Percentiles rank a stretch among this genome's conserved stretches.
Evolutionary conservation across 2,113 vertebrate species (phyloP).

Genomic region (Haliaeetus leucogaster): DNA sequence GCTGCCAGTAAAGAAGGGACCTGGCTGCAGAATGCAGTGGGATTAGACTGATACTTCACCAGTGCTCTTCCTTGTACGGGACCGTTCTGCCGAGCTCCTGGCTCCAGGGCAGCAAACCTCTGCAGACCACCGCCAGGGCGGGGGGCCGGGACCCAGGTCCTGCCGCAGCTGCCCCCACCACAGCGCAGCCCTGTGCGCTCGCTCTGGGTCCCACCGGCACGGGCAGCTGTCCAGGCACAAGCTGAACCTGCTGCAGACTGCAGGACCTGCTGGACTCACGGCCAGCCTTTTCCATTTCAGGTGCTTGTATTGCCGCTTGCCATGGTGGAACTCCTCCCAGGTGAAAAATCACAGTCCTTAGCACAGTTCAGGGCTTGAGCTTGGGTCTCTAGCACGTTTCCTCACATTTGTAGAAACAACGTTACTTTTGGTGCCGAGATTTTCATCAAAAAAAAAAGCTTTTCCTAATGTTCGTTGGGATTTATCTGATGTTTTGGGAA

Average conservation of each 20-base stretch:
- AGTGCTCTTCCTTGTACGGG: fast-evolving
- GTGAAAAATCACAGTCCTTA: background rate
- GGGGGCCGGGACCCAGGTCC: background rate
- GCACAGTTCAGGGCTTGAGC: too few species aligned
- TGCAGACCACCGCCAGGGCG: fast-evolving
- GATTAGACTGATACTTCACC: too few species aligned
- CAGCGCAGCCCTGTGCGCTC: background rate
- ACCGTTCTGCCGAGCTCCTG: background rate
- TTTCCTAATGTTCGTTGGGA: background rate
- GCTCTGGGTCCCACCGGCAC: background rate
- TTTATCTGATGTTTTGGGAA: background rate
- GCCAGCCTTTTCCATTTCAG: too few species aligned
- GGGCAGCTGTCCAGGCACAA: background rate
- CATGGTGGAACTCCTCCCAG: background rate
- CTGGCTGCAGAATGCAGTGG: background rate
- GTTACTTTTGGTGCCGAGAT: background rate
- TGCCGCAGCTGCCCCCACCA: too few species aligned
- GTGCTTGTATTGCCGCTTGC: background rate
- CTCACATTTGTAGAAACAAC: background rate
- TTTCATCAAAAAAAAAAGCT: background rate
- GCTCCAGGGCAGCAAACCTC: background rate
- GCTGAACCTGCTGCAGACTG: background rate
- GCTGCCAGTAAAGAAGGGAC: background rate
- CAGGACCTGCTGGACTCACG: fast-evolving
- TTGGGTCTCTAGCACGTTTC: background rate